Evolutionary conservation across 2,888 invertebrate species (phyloP).

Genomic region (Teinopalpus imperialis): DNA sequence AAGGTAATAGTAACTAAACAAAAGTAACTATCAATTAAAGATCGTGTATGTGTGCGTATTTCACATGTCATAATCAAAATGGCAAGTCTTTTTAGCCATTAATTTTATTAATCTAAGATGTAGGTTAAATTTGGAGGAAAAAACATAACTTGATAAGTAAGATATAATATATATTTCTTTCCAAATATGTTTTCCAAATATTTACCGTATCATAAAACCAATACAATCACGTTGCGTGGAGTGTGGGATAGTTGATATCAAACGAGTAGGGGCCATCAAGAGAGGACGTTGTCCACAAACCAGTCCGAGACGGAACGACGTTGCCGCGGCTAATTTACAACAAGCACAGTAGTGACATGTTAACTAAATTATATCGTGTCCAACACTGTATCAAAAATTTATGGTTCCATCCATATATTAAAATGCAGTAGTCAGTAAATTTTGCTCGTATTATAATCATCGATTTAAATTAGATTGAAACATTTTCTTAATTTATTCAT

Average conservation of each 20-base stretch:
- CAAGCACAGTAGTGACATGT: constrained; percentile 26
- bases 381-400: constrained; percentile 27
- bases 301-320: constrained; percentile 35
- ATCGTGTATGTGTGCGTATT: too few species aligned
- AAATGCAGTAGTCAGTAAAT: constrained; percentile 4
- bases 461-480: too few species aligned
- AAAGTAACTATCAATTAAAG: too few species aligned
- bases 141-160: too few species aligned
- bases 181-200: background rate
- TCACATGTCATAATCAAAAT: too few species aligned
- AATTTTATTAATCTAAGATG: too few species aligned
- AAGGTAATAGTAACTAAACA: too few species aligned
- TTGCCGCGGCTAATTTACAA: constrained; percentile 32
- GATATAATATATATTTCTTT: too few species aligned
- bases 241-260: constrained; percentile 48
- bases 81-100: too few species aligned
- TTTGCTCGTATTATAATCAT: background rate
- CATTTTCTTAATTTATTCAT: too few species aligned
- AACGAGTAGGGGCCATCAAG: constrained; percentile 28
- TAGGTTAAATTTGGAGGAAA: too few species aligned
- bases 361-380: constrained; percentile 27
- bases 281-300: constrained; percentile 47
- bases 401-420: constrained; percentile 19
- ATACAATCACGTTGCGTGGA: constrained; percentile 29
- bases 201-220: constrained; percentile 18